Conservation (phyloP, 2,797 vertebrate genomes). For the Acipenser transmontanus region DNA sequence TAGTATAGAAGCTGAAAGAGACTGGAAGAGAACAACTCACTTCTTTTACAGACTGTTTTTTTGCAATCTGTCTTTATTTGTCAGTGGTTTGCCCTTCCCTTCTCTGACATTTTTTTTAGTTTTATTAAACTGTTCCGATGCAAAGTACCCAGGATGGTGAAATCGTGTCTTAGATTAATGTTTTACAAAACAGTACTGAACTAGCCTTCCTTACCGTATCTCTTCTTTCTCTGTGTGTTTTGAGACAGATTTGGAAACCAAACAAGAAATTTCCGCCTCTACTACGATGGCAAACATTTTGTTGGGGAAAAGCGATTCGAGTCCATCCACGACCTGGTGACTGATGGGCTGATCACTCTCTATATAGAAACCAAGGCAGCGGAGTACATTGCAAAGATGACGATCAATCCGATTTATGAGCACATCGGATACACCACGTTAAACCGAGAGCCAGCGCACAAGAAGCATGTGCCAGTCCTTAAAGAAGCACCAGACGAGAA, state of each 20-base stretch:
- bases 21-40: slow-evolving; percentile 35
- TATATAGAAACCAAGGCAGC: slow-evolving; percentile 87
- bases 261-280: slow-evolving; percentile 96
- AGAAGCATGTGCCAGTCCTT: slow-evolving; percentile 73
- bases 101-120: slow-evolving; percentile 27
- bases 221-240: slow-evolving; percentile 55
- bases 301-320: slow-evolving; percentile 90
- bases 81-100: slow-evolving; percentile 35
- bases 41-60: slow-evolving; percentile 39
- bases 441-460: slow-evolving; percentile 87
- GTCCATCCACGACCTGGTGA: slow-evolving; percentile 86
- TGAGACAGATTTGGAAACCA: slow-evolving; percentile 91
- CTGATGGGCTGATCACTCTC: slow-evolving; percentile 85
- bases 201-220: slow-evolving; percentile 12
- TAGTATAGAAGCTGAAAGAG: slow-evolving; percentile 41
- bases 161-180: neutral
- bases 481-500: slow-evolving; percentile 74
- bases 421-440: slow-evolving; percentile 98
- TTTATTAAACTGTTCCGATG: neutral
- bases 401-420: slow-evolving; percentile 98
- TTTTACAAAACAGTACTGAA: neutral
- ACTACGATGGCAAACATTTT: slow-evolving; percentile 98
- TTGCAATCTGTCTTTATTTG: slow-evolving; percentile 34
- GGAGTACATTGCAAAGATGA: slow-evolving; percentile 89
- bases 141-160: neutral